A percentile compares a stretch with the other conserved stretches of the same genome.
These are phyloP conservation scores for Agonum fuliginosum DNA, from an alignment of 2,888 invertebrate genomes.

Conservation along the genomic window DNA sequence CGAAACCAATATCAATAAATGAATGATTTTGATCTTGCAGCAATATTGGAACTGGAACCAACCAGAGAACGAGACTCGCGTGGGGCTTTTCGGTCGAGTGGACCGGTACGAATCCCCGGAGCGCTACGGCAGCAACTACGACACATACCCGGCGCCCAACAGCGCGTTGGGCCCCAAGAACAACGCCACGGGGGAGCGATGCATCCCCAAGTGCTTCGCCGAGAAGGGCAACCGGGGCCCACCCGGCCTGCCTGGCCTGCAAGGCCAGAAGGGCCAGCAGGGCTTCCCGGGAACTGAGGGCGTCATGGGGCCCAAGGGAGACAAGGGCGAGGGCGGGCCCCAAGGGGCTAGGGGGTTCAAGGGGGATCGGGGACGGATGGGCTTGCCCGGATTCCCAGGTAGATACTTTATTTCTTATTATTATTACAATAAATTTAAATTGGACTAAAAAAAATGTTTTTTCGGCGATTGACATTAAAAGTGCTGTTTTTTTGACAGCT, in stretches of 20 bases:
- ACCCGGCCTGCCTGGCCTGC: slow-evolving; percentile 82
- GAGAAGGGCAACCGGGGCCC: slow-evolving; percentile 89
- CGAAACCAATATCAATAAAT: too few relatives aligned
- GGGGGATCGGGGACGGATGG: slow-evolving; percentile 90
- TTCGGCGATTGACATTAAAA: too few relatives aligned
- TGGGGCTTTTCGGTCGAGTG: slow-evolving; percentile 66
- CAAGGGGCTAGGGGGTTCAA: slow-evolving; percentile 87
- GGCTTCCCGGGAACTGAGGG: slow-evolving; percentile 92
- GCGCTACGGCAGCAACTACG: slow-evolving; percentile 69
- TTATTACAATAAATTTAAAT: too few relatives aligned
- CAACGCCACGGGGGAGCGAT: slow-evolving; percentile 77
- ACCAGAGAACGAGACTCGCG: slow-evolving; percentile 63
- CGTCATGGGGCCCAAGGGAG: slow-evolving; percentile 90
- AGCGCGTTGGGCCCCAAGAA: slow-evolving; percentile 71
- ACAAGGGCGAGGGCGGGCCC: slow-evolving; percentile 90
- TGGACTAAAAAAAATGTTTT: too few relatives aligned
- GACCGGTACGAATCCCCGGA: slow-evolving; percentile 55
- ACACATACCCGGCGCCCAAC: slow-evolving; percentile 72
- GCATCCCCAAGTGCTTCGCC: slow-evolving; percentile 90
- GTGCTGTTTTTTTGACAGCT: too few relatives aligned
- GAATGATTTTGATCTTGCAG: slow-evolving; percentile 12
- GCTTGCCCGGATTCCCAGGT: slow-evolving; percentile 91
- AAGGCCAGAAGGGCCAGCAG: slow-evolving; percentile 84
- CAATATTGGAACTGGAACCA: slow-evolving; percentile 43
- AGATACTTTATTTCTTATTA: too few relatives aligned